Evolutionary conservation across 2,888 invertebrate species (phyloP).

Genomic region (Protophormia terraenovae): DNA sequence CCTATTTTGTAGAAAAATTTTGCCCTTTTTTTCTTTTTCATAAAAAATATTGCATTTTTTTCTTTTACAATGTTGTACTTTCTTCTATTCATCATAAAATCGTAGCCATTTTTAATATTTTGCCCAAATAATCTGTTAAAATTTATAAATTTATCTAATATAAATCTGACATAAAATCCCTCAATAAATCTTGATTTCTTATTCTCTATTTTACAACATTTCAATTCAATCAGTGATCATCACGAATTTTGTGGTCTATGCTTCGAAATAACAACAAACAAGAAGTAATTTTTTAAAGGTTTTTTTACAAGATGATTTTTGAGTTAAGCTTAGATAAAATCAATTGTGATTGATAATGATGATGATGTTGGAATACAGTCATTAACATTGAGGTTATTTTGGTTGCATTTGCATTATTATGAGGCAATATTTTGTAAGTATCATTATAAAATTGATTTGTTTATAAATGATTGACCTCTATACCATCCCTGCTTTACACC

Average conservation of each 20-base stretch:
- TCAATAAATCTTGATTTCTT: no score
- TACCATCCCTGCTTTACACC: not conserved
- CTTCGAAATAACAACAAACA: not conserved
- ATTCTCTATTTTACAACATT: not conserved
- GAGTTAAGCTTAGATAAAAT: not conserved
- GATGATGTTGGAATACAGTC: not conserved
- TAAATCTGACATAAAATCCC: no score
- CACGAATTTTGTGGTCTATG: slow-evolving; percentile 26
- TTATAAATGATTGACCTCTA: slow-evolving; percentile 1
- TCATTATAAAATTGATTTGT: not conserved
- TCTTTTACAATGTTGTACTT: no score
- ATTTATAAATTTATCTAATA: no score
- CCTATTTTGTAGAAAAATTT: no score
- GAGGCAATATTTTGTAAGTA: not conserved
- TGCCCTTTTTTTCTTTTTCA: no score
- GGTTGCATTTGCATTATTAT: slow-evolving; percentile 28
- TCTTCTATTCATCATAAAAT: no score
- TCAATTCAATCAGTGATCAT: slow-evolving; percentile 22
- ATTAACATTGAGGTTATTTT: slow-evolving; percentile 26
- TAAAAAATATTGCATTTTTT: no score
- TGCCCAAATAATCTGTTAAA: no score
- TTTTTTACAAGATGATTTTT: not conserved
- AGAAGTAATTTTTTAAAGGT: no score
- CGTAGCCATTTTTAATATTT: no score
- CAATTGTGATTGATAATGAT: not conserved